Evolutionary conservation across 2,113 vertebrate species (phyloP).

Genomic region (Steatornis caripensis): DNA sequence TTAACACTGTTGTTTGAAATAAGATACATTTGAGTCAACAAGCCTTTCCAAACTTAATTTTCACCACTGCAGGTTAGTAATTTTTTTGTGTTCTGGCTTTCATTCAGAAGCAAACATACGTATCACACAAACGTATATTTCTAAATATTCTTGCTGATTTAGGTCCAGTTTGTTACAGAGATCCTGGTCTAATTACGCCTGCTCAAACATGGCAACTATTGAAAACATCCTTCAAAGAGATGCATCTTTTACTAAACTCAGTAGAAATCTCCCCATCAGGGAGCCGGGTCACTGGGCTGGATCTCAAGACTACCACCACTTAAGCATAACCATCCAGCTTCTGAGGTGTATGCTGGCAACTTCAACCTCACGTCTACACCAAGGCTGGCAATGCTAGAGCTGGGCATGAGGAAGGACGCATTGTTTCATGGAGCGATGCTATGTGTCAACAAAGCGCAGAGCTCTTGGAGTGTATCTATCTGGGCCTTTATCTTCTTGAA

Average conservation of each 20-base stretch:
- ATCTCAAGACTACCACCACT: background rate
- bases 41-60: background rate
- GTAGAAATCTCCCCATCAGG: background rate
- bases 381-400: background rate
- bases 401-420: background rate
- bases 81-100: background rate
- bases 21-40: background rate
- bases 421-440: fast-evolving
- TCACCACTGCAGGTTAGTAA: background rate
- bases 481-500: background rate
- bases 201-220: background rate
- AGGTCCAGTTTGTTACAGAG: background rate
- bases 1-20: background rate
- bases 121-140: background rate
- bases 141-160: background rate
- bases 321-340: background rate
- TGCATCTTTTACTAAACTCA: background rate
- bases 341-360: background rate
- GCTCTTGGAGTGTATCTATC: background rate
- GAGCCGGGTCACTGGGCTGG: background rate
- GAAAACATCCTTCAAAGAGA: background rate
- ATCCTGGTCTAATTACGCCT: background rate
- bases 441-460: background rate
- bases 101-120: background rate
- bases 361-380: background rate